Evolutionary conservation across 2,888 invertebrate genomes (phyloP).

Genomic region (Polia nebulosa): DNA sequence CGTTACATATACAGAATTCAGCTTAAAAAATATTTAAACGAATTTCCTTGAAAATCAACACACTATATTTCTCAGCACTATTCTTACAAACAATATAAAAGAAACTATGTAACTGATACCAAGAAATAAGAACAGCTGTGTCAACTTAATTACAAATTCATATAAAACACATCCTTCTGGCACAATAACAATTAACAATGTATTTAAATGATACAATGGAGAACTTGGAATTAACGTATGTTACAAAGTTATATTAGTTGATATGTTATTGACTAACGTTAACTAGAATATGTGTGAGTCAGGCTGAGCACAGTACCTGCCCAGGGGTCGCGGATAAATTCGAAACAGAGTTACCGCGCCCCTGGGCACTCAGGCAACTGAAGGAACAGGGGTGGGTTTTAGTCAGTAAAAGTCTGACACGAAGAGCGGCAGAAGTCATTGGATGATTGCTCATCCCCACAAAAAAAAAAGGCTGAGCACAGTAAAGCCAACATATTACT

Average conservation of each 20-base stretch:
- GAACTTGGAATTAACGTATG: constrained; percentile 36
- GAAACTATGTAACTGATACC: constrained; percentile 31
- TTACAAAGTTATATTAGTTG: constrained; percentile 15
- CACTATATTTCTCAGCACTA: constrained; percentile 20
- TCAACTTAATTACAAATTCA: constrained; percentile 38
- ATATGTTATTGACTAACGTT: background rate
- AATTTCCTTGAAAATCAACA: constrained; percentile 3
- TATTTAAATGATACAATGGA: constrained; percentile 32
- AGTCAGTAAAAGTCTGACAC: no score
- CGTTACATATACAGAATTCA: background rate
- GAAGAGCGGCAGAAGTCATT: no score
- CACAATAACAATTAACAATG: constrained; percentile 28
- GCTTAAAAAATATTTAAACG: constrained; percentile 8
- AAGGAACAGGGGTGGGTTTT: no score
- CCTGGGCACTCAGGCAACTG: no score
- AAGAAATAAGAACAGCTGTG: constrained; percentile 52
- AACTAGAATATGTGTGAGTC: constrained; percentile 14
- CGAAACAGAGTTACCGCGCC: no score
- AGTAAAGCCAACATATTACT: constrained; percentile 4
- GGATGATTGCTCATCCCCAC: no score
- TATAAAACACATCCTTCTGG: constrained; percentile 15
- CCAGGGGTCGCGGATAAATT: no score
- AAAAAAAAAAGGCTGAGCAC: no score
- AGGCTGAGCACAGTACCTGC: background rate
- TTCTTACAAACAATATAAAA: constrained; percentile 27